These are phyloP conservation scores for Phrynocephalus versicolor DNA, from an alignment of 2,113 vertebrate genomes.

Conservation along the genomic window DNA sequence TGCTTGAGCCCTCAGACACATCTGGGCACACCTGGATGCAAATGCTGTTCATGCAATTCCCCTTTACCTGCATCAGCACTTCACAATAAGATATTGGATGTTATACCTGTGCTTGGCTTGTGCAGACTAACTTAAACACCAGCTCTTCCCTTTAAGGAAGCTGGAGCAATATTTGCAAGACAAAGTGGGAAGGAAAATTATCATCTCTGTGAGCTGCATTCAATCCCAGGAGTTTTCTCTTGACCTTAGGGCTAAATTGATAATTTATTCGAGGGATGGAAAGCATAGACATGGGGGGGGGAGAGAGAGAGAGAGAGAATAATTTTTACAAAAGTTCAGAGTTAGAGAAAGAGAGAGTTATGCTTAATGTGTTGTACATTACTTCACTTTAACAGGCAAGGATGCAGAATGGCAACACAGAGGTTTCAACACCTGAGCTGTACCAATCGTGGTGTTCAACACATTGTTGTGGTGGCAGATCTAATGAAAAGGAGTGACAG, in stretches of 20 bases:
- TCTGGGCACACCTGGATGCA: too few species aligned
- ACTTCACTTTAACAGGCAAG: rapidly evolving
- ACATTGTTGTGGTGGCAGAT: too few species aligned
- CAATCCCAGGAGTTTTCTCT: not conserved
- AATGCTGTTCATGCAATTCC: too few species aligned
- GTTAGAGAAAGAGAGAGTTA: not conserved
- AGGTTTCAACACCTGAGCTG: not conserved
- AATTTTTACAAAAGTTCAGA: not conserved
- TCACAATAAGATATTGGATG: too few species aligned
- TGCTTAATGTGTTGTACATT: rapidly evolving
- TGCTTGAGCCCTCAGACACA: too few species aligned
- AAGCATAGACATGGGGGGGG: rapidly evolving
- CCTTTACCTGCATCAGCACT: too few species aligned
- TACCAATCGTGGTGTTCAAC: too few species aligned
- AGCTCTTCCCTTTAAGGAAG: not conserved
- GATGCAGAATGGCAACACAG: rapidly evolving
- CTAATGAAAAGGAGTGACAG: too few species aligned
- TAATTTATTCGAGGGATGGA: rapidly evolving
- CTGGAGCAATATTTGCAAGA: rapidly evolving
- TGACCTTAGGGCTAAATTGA: rapidly evolving
- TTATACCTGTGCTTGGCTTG: not conserved
- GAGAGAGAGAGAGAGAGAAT: too few species aligned
- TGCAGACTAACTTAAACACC: not conserved
- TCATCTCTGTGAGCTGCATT: not conserved
- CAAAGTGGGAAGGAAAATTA: rapidly evolving